Evolutionary conservation across 2,797 vertebrate genomes (phyloP).

Genomic region (Hylomyscus alleni): DNA sequence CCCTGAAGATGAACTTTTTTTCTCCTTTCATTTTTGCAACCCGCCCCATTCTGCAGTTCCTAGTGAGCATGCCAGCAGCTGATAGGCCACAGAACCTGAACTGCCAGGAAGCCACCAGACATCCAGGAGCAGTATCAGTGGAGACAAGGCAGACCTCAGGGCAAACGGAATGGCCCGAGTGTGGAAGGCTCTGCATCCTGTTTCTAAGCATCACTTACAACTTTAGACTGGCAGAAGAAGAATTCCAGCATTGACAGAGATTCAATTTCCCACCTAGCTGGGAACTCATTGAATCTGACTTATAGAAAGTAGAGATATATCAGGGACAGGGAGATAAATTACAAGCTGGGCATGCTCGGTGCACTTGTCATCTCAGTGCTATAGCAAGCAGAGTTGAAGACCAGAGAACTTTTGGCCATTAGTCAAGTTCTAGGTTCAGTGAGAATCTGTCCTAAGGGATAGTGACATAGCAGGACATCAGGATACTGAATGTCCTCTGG

Average conservation of each 20-base stretch:
- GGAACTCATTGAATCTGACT: background rate
- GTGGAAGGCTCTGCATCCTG: background rate
- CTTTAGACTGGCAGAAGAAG: background rate
- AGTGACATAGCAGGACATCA: background rate
- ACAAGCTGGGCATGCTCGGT: background rate
- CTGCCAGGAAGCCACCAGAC: background rate
- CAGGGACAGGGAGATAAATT: too few species aligned
- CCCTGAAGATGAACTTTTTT: fast-evolving
- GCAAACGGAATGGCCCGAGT: background rate
- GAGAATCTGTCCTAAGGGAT: background rate
- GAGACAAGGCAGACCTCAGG: background rate
- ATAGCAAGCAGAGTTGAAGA: background rate
- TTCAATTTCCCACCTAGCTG: background rate
- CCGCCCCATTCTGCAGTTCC: background rate
- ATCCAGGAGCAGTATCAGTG: background rate
- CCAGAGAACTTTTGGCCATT: background rate
- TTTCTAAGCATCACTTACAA: background rate
- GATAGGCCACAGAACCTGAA: background rate
- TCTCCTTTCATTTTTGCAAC: fast-evolving
- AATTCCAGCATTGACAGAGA: background rate
- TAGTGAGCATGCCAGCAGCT: background rate
- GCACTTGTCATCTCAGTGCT: background rate
- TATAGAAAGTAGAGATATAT: background rate
- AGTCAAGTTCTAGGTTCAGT: background rate
- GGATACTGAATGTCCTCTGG: background rate